Evolutionary conservation across 37 sponge, comb jelly and placozoan genomes (phyloP).

Genomic region (Beroe ovata): DNA sequence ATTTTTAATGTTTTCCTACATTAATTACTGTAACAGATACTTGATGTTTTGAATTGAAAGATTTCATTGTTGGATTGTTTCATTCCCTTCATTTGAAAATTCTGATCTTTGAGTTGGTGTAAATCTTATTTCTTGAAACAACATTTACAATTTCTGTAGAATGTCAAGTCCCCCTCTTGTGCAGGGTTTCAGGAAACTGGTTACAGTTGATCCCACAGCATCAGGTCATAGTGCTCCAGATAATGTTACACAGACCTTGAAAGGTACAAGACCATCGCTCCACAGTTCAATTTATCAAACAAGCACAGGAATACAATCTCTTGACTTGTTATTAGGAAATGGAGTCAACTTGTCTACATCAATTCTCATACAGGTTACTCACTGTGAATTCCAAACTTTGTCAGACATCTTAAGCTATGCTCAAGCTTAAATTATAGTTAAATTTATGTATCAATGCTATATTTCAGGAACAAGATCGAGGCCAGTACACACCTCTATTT

Average conservation of each 20-base stretch:
- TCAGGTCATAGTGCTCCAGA: not conserved
- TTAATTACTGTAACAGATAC: too few species aligned
- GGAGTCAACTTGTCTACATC: constrained; percentile 39
- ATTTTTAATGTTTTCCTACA: too few species aligned
- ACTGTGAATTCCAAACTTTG: too few species aligned
- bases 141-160: too few species aligned
- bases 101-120: too few species aligned
- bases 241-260: not conserved
- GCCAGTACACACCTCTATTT: constrained; percentile 30
- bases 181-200: not conserved
- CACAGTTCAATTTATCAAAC: constrained; percentile 53
- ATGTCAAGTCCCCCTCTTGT: not conserved
- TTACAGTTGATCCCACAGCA: not conserved
- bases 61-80: too few species aligned
- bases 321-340: constrained; percentile 46
- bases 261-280: constrained; percentile 44
- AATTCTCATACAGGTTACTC: constrained; percentile 23
- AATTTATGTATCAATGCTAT: too few species aligned
- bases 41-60: too few species aligned
- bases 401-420: too few species aligned
- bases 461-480: constrained; percentile 46
- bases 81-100: too few species aligned
- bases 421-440: too few species aligned
- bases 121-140: too few species aligned
- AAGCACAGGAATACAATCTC: constrained; percentile 41